A percentile compares a stretch with the other conserved stretches of the same genome.
These are phyloP conservation scores for Micromussa lordhowensis DNA, from an alignment of 92 coral and sea anemone genomes.

Conservation along the genomic window DNA sequence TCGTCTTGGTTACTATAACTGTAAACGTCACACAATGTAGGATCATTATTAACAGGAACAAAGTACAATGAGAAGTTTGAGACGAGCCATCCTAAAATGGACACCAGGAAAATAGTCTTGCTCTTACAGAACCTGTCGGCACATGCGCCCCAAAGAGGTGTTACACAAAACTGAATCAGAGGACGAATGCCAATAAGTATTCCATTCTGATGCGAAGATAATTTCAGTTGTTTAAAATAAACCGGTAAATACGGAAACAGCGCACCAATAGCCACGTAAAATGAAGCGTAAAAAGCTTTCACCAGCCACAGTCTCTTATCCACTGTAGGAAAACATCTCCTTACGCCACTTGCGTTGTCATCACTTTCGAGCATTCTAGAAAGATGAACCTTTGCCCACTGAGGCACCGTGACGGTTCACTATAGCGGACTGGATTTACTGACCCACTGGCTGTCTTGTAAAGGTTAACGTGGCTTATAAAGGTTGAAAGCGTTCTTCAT, in stretches of 20 bases:
- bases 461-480: background rate
- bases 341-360: too few relatives aligned
- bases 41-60: conserved; percentile 77
- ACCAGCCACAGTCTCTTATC: conserved; percentile 71
- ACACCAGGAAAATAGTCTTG: conserved; percentile 82
- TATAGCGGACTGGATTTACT: background rate
- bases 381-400: background rate
- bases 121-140: conserved; percentile 89
- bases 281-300: conserved; percentile 89
- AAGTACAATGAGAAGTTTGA: conserved; percentile 80
- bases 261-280: conserved; percentile 94
- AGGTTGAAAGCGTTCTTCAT: background rate
- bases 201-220: conserved; percentile 89
- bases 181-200: conserved; percentile 90
- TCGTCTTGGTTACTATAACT: background rate
- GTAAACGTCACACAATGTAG: conserved; percentile 57
- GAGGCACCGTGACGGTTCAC: background rate
- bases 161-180: conserved; percentile 83
- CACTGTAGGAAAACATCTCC: background rate
- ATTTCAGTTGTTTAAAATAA: conserved; percentile 91
- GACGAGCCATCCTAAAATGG: conserved; percentile 85
- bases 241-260: conserved; percentile 93
- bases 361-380: background rate
- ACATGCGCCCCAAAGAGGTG: conserved; percentile 95
- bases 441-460: background rate